Evolutionary conservation across 64 coral and sea anemone species (phyloP), one percentile per base, ranked within the genome.

Genomic region (Stylophora pistillata): DNA sequence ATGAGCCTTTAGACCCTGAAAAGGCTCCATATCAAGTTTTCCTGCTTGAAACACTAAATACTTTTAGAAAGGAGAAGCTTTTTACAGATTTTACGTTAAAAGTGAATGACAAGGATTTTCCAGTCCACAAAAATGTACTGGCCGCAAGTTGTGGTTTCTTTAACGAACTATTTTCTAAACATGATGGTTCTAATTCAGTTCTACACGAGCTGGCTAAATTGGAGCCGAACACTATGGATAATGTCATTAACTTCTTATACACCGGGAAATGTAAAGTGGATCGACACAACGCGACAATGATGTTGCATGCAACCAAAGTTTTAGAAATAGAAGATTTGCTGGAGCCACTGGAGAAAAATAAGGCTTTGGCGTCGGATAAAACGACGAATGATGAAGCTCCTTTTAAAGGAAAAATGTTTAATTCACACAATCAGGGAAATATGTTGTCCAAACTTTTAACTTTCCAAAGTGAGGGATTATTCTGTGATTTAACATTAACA

Each of bases 401-500:
- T 52, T 25, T 34, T 20, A 84, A 69, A 41, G 17, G 13, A 26
- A 84, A 62, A 70, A 15, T 34, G 29, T 69, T 84, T 54, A 84
- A 84, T 70, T 84, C 13, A 5, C 31, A 53, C 65, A 28, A 37
- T n/a, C 80, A 84, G 52, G 80, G 23, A 23, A 21, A 60, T 34
- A 10, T 84, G 15, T 84, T 84, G 80, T 53, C 32, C 13, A 84
- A 26, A 18, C 62, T 84, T 33, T 84, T 63, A 20, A 21, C 80
- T 1, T 84, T 84, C 17, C 80, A 25, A n/a, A 18, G 12, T 1
- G 61, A 69, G 5, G 80, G 80, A 53, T 16, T 84, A 23, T 84
- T 66, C 47, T 84, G 80, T 84, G 80, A 84, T 54, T 33, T 84
- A 20, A 84, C 80, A 10, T 25, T 84, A 21, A 84, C 80, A 84